Evolutionary conservation across 2,888 invertebrate genomes (phyloP), one percentile per base, ranked within the genome.

Genomic region (Diaprepes abbreviatus): DNA sequence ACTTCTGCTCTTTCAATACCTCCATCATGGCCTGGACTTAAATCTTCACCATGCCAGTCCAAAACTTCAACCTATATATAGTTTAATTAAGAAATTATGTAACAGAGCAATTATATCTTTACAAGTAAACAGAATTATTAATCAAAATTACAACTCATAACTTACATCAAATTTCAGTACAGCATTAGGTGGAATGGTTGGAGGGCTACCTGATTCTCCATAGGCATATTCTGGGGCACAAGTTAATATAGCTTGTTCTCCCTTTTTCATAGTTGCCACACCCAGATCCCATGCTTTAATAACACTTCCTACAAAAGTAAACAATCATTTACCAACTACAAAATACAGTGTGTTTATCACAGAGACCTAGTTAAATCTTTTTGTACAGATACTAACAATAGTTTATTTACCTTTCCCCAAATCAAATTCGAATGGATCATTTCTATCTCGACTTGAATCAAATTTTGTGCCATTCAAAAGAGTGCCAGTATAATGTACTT

Each of bases 221-320:
- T 98, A 98, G 0, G 95, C 98, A 85, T 96, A 98, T 69, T 95
- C 91, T 0, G 97, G 88, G 57, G 92, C 91, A 85, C 97, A 96
- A 0, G 92, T 94, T 55, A 98, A 84, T 59, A 90, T 86, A 52
- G 94, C 92, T 58, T 92, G 87, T 84, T 98, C 97, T 0, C 95
- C 94, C 77, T 91, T 91, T 83, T 92, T 94, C 98, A 99, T 98
- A 0, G 95, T 93, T 0, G 94, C 93, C 12, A 98, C 92, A 24
- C 96, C 97, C 74, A 95, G 88, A 79, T 98, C 98, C 94, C 97
- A 98, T 84, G 92, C 96, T 86, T 93, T 94, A 73, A 98, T 97
- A 0, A 97, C 96, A 58, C 85, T 85, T 0, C 90, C 93, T 93
- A 77, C 1, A 66, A 66, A 12, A 24, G 14, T 38, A 38, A 38